phyloP scores from a whole-genome alignment of 2,888 invertebrate species.

The Epistrophe grossulariae region DNA sequence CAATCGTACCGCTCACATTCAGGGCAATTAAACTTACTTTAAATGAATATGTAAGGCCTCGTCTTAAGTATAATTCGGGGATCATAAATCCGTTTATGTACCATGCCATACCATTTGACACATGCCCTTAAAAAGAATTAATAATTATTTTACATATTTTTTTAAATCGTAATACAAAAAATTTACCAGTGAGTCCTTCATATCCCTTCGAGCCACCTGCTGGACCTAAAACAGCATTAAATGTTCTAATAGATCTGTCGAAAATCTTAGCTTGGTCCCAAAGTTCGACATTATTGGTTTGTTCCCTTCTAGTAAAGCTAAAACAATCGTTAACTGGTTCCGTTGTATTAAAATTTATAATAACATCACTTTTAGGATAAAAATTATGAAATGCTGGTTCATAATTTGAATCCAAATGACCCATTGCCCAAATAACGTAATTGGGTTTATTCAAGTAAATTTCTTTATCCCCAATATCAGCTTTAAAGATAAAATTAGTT shows the following conservation, averaged over 20 bases:
- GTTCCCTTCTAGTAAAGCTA: conserved; percentile 86
- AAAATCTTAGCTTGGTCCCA: conserved; percentile 88
- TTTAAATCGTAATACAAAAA: too few species aligned
- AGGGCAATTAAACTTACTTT: conserved; percentile 83
- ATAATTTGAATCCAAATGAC: conserved; percentile 89
- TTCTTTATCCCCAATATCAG: conserved; percentile 91
- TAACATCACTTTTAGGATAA: conserved; percentile 89
- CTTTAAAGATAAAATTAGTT: too few species aligned
- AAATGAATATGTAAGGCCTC: conserved; percentile 94
- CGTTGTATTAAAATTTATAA: conserved; percentile 87
- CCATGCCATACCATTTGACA: conserved; percentile 91
- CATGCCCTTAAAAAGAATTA: conserved; percentile 83
- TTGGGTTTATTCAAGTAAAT: conserved; percentile 87
- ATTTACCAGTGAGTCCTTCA: conserved; percentile 86
- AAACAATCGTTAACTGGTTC: conserved; percentile 89
- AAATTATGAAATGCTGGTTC: conserved; percentile 93
- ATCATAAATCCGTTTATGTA: conserved; percentile 95
- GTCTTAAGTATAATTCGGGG: conserved; percentile 93
- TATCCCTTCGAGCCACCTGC: conserved; percentile 92
- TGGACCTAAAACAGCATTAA: conserved; percentile 92
- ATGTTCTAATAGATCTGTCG: conserved; percentile 89
- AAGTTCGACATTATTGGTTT: conserved; percentile 81
- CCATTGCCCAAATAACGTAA: conserved; percentile 93
- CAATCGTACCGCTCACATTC: too few species aligned
- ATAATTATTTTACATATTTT: too few species aligned